A percentile compares a stretch with the other conserved stretches of the same genome.
phyloP scores from a whole-genome alignment of 64 coral and sea anemone genomes.

The Pocillopora verrucosa region DNA sequence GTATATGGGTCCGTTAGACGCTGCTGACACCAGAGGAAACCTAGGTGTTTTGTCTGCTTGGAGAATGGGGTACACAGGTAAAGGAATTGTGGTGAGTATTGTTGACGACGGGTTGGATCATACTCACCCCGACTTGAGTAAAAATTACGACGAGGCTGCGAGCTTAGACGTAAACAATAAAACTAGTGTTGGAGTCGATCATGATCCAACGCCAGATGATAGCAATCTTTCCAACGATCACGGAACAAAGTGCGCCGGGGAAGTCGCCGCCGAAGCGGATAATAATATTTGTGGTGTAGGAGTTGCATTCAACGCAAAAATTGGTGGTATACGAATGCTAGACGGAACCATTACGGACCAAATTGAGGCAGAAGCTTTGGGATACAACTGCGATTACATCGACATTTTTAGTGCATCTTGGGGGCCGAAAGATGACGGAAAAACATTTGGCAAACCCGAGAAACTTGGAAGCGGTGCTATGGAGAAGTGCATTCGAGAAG shows the following conservation, averaged over 20 bases:
- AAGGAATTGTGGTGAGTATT: slow-evolving; percentile 75
- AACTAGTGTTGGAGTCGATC: not conserved
- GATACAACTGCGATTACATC: slow-evolving; percentile 70
- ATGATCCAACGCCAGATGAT: slow-evolving; percentile 74
- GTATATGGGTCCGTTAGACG: slow-evolving; percentile 69
- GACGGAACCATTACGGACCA: slow-evolving; percentile 80
- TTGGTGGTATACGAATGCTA: slow-evolving; percentile 89
- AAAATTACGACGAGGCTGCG: slow-evolving; percentile 75
- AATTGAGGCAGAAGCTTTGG: slow-evolving; percentile 60
- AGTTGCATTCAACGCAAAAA: slow-evolving; percentile 65
- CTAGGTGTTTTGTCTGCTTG: slow-evolving; percentile 72
- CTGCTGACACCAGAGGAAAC: slow-evolving; percentile 40
- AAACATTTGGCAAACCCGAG: slow-evolving; percentile 73
- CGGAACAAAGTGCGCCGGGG: slow-evolving; percentile 92
- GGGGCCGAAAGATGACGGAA: slow-evolving; percentile 92
- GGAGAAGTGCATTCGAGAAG: slow-evolving; percentile 53
- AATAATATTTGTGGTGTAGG: slow-evolving; percentile 84
- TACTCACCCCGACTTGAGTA: slow-evolving; percentile 63
- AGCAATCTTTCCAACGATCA: slow-evolving; percentile 65
- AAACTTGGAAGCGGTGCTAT: slow-evolving; percentile 63
- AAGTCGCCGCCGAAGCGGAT: slow-evolving; percentile 75
- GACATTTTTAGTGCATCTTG: slow-evolving; percentile 93
- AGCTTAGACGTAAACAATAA: slow-evolving; percentile 69
- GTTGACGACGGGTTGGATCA: slow-evolving; percentile 93
- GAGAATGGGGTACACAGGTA: slow-evolving; percentile 75